Evolutionary conservation across 2,113 vertebrate species (phyloP), one percentile per base, ranked within the genome.

Genomic region (Lepus timidus): DNA sequence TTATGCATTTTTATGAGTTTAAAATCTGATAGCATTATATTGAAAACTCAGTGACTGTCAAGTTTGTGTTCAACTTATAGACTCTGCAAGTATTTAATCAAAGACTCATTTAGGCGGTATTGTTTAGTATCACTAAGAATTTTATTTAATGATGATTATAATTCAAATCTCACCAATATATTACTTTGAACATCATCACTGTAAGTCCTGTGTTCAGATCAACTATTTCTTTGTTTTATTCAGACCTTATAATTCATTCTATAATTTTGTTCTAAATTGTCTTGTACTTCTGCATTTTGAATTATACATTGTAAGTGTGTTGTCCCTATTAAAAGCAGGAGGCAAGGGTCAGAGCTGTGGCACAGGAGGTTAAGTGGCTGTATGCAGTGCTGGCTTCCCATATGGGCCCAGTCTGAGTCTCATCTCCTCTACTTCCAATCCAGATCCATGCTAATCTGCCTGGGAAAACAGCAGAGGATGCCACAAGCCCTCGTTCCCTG

Each of bases 71-170:
- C 20, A 67, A 29, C 7, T 78, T 68, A 83, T 1, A 85, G n/a
- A 85, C 55, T 52, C 5, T 85, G 44, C 90, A 64, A 73, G 27
- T 68, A 84, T 52, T 75, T 68, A 65, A 74, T 68, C 17, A n/a
- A 93, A 78, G 27, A 74, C 6, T 88, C 13, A 9, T 62, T 68
- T 62, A 8, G 2, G 81, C 44, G 44, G 49, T 79, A 23, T 68
- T 90, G 39, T 76, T 85, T 79, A 82, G 4, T 64, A 67, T 62
- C 39, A 62, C 29, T 89, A 93, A 49, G 73, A 49, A 71, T 87
- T 92, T 74, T 0, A 55, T 33, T 22, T 68, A 9, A 67, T 6
- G 71, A 19, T 1, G 75, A 33, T 51, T 76, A 6, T 12, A 91
- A 68, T 71, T 86, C n/a, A 85, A 39, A 79, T 79, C 20, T 93